These are phyloP conservation scores for Montipora efflorescens DNA, from an alignment of 64 coral and sea anemone species.

Conservation along the genomic window DNA sequence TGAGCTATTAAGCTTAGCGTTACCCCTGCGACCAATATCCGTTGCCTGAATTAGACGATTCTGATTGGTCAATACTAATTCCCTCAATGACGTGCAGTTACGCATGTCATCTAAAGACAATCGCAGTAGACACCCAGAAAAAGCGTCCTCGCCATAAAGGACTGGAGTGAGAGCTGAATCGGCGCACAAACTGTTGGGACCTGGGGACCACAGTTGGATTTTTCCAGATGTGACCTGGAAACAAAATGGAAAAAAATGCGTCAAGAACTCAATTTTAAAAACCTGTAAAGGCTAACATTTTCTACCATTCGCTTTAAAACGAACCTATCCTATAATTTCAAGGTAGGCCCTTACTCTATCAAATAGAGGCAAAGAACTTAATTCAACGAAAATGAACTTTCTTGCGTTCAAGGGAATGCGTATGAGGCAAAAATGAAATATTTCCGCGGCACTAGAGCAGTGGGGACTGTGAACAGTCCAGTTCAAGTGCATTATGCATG, in stretches of 20 bases:
- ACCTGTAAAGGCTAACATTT: no score
- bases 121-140: constrained; percentile 71
- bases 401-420: no score
- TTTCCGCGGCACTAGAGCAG: no score
- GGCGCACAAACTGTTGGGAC: constrained; percentile 69
- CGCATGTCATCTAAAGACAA: constrained; percentile 85
- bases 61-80: constrained; percentile 72
- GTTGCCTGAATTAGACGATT: constrained; percentile 67
- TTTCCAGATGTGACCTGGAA: constrained; percentile 49
- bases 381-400: no score
- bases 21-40: constrained; percentile 81
- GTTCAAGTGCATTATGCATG: no score
- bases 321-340: no score
- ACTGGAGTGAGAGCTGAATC: constrained; percentile 48
- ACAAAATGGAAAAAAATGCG: not conserved
- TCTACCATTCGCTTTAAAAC: no score
- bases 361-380: no score
- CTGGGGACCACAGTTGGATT: constrained; percentile 68
- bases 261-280: no score
- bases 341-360: no score
- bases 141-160: constrained; percentile 61
- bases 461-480: no score
- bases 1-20: constrained; percentile 29
- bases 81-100: constrained; percentile 75
- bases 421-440: no score